These are phyloP conservation scores for Ctenoplectra terminalis DNA, from an alignment of 1,140 invertebrate genomes.

Conservation along the genomic window DNA sequence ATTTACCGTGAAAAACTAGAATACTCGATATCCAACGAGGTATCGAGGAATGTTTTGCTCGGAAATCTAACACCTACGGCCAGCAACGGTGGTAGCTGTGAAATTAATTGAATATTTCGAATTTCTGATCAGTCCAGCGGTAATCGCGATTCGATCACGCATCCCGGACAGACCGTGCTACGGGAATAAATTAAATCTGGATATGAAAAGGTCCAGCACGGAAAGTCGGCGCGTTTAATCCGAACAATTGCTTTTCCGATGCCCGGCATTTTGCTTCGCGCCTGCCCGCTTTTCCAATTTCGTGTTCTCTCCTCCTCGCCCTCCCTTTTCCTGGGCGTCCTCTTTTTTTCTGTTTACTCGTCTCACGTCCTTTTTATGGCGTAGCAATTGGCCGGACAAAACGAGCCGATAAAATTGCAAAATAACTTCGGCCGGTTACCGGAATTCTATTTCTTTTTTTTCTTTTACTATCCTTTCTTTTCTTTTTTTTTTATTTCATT, in stretches of 20 bases:
- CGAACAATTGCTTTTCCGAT: slow-evolving; percentile 75
- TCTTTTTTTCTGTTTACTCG: slow-evolving; percentile 6
- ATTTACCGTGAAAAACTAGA: slow-evolving; percentile 1
- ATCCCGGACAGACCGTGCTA: slow-evolving; percentile 7
- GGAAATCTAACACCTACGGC: background rate
- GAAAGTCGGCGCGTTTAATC: slow-evolving; percentile 72
- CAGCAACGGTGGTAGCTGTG: slow-evolving; percentile 29
- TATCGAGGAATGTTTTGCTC: background rate
- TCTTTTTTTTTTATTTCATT: background rate
- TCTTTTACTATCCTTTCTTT: background rate
- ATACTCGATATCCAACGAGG: background rate
- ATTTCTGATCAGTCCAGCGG: slow-evolving; percentile 63
- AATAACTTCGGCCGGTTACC: slow-evolving; percentile 65
- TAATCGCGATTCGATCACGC: slow-evolving; percentile 68
- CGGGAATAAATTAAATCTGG: slow-evolving; percentile 71
- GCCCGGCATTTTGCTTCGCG: slow-evolving; percentile 66
- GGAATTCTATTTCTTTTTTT: slow-evolving; percentile 23
- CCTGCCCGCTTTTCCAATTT: slow-evolving; percentile 61
- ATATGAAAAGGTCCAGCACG: slow-evolving; percentile 67
- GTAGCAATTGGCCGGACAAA: slow-evolving; percentile 62
- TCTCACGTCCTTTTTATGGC: slow-evolving; percentile 59
- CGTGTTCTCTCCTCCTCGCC: slow-evolving; percentile 2
- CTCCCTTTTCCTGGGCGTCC: background rate
- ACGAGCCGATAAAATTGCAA: slow-evolving; percentile 69
- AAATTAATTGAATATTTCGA: slow-evolving; percentile 72